Percentiles rank a stretch among this genome's conserved stretches.
These are phyloP conservation scores for Dermolepida albohirtum DNA, from an alignment of 2,888 invertebrate species.

Conservation along the genomic window DNA sequence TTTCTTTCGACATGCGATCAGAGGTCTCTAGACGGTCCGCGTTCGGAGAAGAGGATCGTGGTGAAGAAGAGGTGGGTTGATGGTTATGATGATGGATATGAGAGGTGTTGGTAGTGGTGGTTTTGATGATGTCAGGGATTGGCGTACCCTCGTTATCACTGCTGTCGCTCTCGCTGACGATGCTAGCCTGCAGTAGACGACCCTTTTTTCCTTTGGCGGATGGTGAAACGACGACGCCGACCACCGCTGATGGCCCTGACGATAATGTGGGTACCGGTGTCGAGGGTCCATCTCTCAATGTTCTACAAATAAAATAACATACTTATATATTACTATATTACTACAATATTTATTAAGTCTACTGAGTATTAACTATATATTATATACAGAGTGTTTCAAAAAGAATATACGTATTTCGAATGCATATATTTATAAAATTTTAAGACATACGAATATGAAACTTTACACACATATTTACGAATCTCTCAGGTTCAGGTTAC, in stretches of 20 bases:
- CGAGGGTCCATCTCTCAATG: slow-evolving; percentile 40
- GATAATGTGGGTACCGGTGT: slow-evolving; percentile 46
- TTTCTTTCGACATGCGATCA: slow-evolving; percentile 87
- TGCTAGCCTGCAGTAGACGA: slow-evolving; percentile 64
- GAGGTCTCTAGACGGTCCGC: slow-evolving; percentile 70
- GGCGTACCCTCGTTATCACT: slow-evolving; percentile 65
- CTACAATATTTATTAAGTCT: neutral
- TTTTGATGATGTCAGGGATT: slow-evolving; percentile 60
- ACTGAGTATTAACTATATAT: neutral
- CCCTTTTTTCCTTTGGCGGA: slow-evolving; percentile 57
- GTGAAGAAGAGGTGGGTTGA: slow-evolving; percentile 47
- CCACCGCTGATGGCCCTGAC: slow-evolving; percentile 45
- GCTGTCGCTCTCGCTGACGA: slow-evolving; percentile 58
- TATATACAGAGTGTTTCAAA: too few relatives aligned
- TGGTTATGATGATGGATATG: slow-evolving; percentile 44
- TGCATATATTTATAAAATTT: too few relatives aligned
- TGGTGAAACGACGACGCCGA: slow-evolving; percentile 45
- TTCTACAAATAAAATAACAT: slow-evolving; percentile 36
- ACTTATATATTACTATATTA: neutral
- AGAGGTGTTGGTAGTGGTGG: slow-evolving; percentile 49
- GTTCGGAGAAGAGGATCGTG: slow-evolving; percentile 51
- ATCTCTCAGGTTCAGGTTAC: too few relatives aligned
- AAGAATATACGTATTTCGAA: too few relatives aligned
- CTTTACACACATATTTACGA: too few relatives aligned
- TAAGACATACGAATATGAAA: too few relatives aligned